Base-by-base conservation (phyloP, 2,888 invertebrate genomes). In the Diloba caeruleocephala region DNA sequence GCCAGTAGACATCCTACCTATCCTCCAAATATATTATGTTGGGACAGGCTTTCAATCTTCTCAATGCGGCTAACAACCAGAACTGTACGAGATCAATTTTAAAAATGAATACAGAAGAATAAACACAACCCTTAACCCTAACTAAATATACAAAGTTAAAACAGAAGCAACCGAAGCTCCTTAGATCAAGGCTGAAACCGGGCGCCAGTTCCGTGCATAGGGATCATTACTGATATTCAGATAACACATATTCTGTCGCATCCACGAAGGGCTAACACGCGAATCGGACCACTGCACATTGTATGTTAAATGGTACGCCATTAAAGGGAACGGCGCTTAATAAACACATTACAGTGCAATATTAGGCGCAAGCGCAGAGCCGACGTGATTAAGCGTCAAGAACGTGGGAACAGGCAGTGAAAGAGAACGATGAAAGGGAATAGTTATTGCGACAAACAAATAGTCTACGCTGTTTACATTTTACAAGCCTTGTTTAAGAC, bases 291-390 rank as follows among this genome's bases (percentile, higher is more conserved):
- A 85, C 81, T 85, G 84, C 83, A 89, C 84, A 89, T 88, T 88
- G 88, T 90, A 84, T 88, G 85, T 84, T 90, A 89, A 92, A 92
- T 90, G 88, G 84, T 84, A 62, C 65, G 74, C 87, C 89, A 90
- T 91, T 90, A 91, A 88, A 88, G 79, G 79, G 84, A 84, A 88
- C 87, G 88, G 79, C 86, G 89, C 88, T 90, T 91, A 91, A 90
- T 92, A 91, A 90, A 91, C 89, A 90, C 90, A 92, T 91, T 90
- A 90, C 84, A 85, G 82, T 82, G 84, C 87, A 82, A 90, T 90
- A 90, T 91, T 90, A 91, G 88, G 85, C 87, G 87, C 87, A 79
- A 83, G 84, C 87, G 85, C 86, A 85, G 76, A 83, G 81, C 78
- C 81, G 84, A 82, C 86, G 79, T 87, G 88, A 89, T 88, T 87